Conservation (phyloP, 2,797 vertebrate species). For the Cossypha heuglini region DNA sequence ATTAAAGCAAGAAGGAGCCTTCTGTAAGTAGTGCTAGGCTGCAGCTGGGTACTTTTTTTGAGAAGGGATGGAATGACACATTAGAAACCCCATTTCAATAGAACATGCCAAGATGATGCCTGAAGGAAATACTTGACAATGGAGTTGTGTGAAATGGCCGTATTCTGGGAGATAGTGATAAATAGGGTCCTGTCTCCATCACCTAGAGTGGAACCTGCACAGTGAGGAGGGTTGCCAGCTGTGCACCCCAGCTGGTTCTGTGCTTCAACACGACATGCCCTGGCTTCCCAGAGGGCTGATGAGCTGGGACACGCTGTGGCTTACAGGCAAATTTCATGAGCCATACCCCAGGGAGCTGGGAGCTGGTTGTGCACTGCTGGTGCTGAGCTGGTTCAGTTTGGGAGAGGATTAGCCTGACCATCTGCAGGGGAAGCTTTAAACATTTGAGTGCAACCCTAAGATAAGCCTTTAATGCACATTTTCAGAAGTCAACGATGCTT, state of each 20-base stretch:
- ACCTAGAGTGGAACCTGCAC: background rate
- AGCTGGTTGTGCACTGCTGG: background rate
- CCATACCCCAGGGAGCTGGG: accelerated
- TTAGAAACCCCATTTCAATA: background rate
- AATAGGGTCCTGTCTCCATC: accelerated
- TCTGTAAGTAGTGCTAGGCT: background rate
- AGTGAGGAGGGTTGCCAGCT: background rate
- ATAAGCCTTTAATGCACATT: background rate
- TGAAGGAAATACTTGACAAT: background rate
- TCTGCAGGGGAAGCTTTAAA: background rate
- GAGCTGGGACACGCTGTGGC: accelerated
- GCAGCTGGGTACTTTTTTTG: background rate
- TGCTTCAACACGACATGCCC: accelerated
- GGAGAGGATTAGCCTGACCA: background rate
- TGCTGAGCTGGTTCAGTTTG: background rate
- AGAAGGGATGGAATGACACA: background rate
- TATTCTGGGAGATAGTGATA: background rate
- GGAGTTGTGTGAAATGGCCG: accelerated
- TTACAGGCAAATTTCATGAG: accelerated
- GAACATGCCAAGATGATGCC: background rate
- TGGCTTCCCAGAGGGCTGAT: background rate
- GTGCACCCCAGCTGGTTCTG: background rate
- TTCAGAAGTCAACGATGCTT: background rate
- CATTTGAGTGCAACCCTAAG: background rate
- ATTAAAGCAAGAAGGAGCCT: background rate